phyloP scores from a whole-genome alignment of 92 coral and sea anemone species.

The Nematostella vectensis region DNA sequence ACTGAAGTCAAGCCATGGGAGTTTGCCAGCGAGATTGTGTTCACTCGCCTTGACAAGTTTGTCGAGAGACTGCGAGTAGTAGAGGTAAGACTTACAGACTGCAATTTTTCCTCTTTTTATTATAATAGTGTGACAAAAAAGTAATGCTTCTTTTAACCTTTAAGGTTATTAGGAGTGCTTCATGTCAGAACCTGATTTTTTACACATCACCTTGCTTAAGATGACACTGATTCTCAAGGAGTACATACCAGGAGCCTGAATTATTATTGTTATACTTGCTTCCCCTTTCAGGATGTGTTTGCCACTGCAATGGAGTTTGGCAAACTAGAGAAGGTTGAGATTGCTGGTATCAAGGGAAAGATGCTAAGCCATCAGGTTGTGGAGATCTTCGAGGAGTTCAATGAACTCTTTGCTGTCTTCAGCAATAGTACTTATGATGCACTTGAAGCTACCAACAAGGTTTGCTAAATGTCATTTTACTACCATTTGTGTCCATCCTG shows the following conservation, averaged over 20 bases:
- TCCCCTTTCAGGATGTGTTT: constrained; percentile 94
- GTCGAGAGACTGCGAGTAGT: constrained; percentile 77
- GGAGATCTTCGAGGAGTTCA: constrained; percentile 88
- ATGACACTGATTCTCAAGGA: not conserved
- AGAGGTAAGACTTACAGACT: constrained; percentile 47
- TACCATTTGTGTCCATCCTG: not conserved
- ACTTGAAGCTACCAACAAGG: constrained; percentile 92
- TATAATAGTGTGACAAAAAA: not conserved
- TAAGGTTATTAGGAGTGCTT: too few relatives aligned
- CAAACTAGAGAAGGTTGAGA: constrained; percentile 93
- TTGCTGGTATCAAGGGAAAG: constrained; percentile 98
- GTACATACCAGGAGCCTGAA: too few relatives aligned
- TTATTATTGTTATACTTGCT: too few relatives aligned
- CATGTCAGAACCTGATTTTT: too few relatives aligned
- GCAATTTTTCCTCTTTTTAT: not conserved
- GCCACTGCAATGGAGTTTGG: constrained; percentile 95
- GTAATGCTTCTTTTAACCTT: not conserved
- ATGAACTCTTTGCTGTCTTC: constrained; percentile 85
- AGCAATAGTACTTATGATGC: constrained; percentile 96
- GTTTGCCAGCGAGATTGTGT: constrained; percentile 85
- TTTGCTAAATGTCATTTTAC: too few relatives aligned
- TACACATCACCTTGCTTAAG: too few relatives aligned
- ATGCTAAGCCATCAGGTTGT: constrained; percentile 98
- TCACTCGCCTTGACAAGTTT: constrained; percentile 89
- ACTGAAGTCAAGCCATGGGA: constrained; percentile 91